phyloP scores from a whole-genome alignment of 37 sponge, comb jelly and placozoan species.

The Halisarca cf. caerulea region DNA sequence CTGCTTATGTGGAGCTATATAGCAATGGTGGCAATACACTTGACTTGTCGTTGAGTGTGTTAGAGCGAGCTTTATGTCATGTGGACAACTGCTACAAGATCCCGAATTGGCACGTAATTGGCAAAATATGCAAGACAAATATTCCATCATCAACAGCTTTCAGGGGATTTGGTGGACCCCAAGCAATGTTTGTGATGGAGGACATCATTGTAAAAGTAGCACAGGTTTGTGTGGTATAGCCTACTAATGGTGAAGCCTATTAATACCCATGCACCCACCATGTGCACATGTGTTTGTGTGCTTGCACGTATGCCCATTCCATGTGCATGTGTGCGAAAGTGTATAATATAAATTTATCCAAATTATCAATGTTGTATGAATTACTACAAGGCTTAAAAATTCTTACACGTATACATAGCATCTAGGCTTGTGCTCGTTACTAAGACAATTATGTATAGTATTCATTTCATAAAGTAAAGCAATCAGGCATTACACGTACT shows the following conservation, averaged over 20 bases:
- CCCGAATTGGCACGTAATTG: constrained; percentile 52
- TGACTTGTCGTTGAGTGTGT: constrained; percentile 66
- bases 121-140: constrained; percentile 64
- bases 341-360: too few relatives aligned
- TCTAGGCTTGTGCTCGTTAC: too few relatives aligned
- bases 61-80: constrained; percentile 63
- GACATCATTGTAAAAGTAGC: constrained; percentile 58
- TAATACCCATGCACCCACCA: too few relatives aligned
- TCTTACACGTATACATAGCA: too few relatives aligned
- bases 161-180: constrained; percentile 89
- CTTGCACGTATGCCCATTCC: not conserved
- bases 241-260: too few relatives aligned
- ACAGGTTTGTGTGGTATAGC: not conserved
- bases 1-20: constrained; percentile 65
- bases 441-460: too few relatives aligned
- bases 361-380: too few relatives aligned
- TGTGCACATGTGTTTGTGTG: not conserved
- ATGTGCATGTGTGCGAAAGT: not conserved
- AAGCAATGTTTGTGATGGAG: constrained; percentile 78
- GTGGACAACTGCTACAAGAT: constrained; percentile 71
- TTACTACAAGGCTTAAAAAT: too few relatives aligned
- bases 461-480: too few relatives aligned
- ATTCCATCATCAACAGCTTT: constrained; percentile 88
- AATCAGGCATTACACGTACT: too few relatives aligned
- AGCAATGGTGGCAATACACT: constrained; percentile 67